Evolutionary conservation across 2,888 invertebrate species (phyloP), one percentile per base, ranked within the genome.

Genomic region (Trachelus stipa): DNA sequence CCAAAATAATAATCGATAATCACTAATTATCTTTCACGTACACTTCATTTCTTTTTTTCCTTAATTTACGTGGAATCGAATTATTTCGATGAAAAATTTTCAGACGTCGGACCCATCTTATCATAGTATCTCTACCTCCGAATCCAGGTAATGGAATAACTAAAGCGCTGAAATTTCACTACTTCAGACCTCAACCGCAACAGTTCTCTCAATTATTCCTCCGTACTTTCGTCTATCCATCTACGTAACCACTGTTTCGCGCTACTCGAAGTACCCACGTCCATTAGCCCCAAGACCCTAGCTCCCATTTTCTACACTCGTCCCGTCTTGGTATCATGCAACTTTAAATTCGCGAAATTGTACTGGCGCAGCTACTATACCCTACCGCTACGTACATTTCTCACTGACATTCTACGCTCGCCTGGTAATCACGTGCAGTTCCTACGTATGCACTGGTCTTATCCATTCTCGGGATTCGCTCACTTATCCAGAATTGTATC

Each of bases 321-420:
- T 30, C 56, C 76, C 68, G 69, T 23, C 68, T 69, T 68, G 73
- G 34, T 33, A 35, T 12, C 77, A 79, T 83, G 79, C 80, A 83
- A 81, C 33, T 83, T 83, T 81, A 79, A 81, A 80, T 77, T 76
- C 75, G 69, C 77, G 79, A 79, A 83, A 83, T 83, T 81, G 77
- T 80, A 75, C 69, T 33, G 31, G 56, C 56, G 56, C 23, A 9
- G 4, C 9, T 37, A 37, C 23, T 56, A 2, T 23, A 2, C 56
- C 23, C 15, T 56, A 23, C 0, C 23, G 56, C 56, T 56, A 9
- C 56, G 23, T 56, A 56, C 56, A 15, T 56, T 56, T 56, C 9
- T 56, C 23, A 56, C 56, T 56, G 56, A 56, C 56, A 56, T 56
- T 23, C 56, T 56, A 56, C 9, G 56, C 56, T 56, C 23, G 23